These are phyloP conservation scores for Acridotheres tristis DNA, from an alignment of 2,797 vertebrate genomes.

Conservation along the genomic window DNA sequence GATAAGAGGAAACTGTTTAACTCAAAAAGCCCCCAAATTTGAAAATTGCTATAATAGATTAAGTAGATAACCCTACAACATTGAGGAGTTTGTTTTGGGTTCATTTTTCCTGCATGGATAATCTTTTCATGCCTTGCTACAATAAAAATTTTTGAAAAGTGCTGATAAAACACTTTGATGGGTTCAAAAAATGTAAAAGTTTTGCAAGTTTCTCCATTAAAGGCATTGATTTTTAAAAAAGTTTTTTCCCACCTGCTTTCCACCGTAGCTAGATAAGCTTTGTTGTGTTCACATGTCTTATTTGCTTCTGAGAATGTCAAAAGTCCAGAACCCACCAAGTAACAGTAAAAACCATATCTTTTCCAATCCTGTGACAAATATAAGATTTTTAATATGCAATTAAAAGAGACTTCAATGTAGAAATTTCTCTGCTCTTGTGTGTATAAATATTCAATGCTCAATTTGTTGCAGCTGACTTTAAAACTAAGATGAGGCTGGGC, in stretches of 20 bases:
- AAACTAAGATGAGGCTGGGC: background rate
- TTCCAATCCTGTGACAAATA: constrained; percentile 80
- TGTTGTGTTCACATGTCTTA: constrained; percentile 70
- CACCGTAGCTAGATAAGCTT: constrained; percentile 80
- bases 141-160: background rate
- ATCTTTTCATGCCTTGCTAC: background rate
- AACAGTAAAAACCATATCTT: constrained; percentile 83
- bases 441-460: background rate
- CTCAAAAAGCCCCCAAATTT: fast-evolving
- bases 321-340: constrained; percentile 79
- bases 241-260: constrained; percentile 80
- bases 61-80: background rate
- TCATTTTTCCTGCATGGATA: background rate
- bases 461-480: background rate
- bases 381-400: background rate
- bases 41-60: background rate
- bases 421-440: background rate
- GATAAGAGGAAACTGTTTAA: background rate
- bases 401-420: background rate
- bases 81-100: background rate
- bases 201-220: background rate
- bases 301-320: constrained; percentile 83
- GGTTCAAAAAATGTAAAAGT: background rate
- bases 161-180: background rate
- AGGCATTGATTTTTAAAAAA: background rate